A percentile compares a stretch with the other conserved stretches of the same genome.
Conservation (phyloP, 2,888 invertebrate species). For the Pandemis heparana region DNA sequence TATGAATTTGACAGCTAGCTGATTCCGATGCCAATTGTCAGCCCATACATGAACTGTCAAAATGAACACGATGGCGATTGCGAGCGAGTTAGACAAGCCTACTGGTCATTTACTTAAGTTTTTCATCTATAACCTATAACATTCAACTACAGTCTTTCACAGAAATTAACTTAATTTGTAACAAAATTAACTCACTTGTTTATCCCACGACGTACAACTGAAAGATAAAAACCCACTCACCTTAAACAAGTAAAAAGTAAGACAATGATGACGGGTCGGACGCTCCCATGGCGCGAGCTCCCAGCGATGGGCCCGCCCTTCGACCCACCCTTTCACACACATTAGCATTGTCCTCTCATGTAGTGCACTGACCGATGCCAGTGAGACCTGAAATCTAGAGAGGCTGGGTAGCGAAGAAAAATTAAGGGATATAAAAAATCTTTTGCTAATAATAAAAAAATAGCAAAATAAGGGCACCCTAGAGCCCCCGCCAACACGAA, state of each 20-base stretch:
- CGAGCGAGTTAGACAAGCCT: too few relatives aligned
- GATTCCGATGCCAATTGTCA: too few relatives aligned
- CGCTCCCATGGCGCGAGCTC: constrained; percentile 16
- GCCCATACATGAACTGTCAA: too few relatives aligned
- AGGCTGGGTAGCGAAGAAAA: background rate
- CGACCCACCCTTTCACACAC: constrained; percentile 18
- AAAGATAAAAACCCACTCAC: background rate
- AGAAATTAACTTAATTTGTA: background rate
- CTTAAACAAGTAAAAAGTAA: constrained; percentile 2
- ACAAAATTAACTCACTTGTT: background rate
- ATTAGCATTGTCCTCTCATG: constrained; percentile 10
- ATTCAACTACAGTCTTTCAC: background rate
- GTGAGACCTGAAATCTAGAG: background rate
- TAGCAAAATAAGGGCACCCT: too few relatives aligned
- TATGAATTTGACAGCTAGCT: too few relatives aligned
- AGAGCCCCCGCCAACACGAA: too few relatives aligned
- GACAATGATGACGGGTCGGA: background rate
- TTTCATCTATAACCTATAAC: too few relatives aligned
- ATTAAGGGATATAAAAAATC: background rate
- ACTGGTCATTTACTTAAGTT: too few relatives aligned
- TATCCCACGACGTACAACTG: background rate
- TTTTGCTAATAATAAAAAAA: too few relatives aligned
- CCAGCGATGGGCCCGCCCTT: constrained; percentile 1
- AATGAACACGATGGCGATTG: too few relatives aligned
- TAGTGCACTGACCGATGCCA: background rate